Evolutionary conservation across 1,140 invertebrate species (phyloP), one percentile per base, ranked within the genome.

Genomic region (Trissolcus basalis): DNA sequence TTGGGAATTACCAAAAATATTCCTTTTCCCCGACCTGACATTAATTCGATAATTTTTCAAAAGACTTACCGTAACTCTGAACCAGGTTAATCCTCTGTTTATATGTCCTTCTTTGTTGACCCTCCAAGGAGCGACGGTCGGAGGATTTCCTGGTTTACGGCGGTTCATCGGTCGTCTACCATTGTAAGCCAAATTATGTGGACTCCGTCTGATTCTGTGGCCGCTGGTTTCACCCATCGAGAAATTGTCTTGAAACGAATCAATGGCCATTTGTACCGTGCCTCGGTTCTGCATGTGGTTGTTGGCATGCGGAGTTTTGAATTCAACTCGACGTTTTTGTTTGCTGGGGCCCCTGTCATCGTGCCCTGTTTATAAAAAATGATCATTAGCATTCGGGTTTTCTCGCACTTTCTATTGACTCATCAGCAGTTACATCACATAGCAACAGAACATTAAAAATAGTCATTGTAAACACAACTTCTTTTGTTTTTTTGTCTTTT

Each of bases 1-100:
- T 55, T 36, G 1, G n/a, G 32, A 27, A 35, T 19, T n/a, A 45
- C 1, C 19, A 16, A 64, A 47, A 45, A 49, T 43, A 35, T n/a
- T n/a, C n/a, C n/a, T n/a, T n/a, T n/a, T n/a, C n/a, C n/a, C n/a
- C n/a, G n/a, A n/a, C n/a, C n/a, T n/a, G n/a, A n/a, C n/a, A n/a
- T n/a, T n/a, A n/a, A n/a, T n/a, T n/a, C n/a, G n/a, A n/a, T n/a
- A n/a, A n/a, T n/a, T n/a, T n/a, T n/a, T n/a, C n/a, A n/a, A n/a
- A 32, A 14, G 10, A 81, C 88, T 86, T 85, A 90, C 89, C n/a
- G 84, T 88, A 6, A 93, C 86, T 85, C 90, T 90, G 81, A 91
- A 93, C 91, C 91, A 93, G 19, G 87, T 89, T 4, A 89, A 39
- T 19, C 82, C 78, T 5, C 41, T 45, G 10, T n/a, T 41, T 4